Evolutionary conservation across 1,140 invertebrate species (phyloP).

Genomic region (Ylistrum balloti): DNA sequence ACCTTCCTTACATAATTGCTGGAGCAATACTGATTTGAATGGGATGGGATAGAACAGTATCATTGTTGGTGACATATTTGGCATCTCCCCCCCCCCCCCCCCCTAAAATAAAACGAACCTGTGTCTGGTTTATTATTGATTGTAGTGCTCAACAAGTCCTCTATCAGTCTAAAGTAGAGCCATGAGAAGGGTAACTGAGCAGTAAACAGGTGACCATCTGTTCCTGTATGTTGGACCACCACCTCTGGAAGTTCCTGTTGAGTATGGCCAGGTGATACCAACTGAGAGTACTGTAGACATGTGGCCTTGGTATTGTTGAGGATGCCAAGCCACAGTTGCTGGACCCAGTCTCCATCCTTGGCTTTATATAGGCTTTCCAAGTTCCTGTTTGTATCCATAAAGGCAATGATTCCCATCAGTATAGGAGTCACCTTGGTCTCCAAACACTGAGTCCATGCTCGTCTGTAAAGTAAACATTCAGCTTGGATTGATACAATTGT

Average conservation of each 20-base stretch:
- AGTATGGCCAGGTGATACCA: conserved; percentile 58
- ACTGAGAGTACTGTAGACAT: conserved; percentile 56
- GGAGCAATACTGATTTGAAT: too few relatives aligned
- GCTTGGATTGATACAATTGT: not conserved
- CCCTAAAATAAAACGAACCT: too few relatives aligned
- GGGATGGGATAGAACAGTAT: too few relatives aligned
- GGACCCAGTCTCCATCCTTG: conserved; percentile 54
- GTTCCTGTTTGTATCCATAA: conserved; percentile 73
- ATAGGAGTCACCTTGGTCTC: conserved; percentile 72
- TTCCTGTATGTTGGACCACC: conserved; percentile 57
- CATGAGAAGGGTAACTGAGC: conserved; percentile 72
- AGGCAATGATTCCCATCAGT: conserved; percentile 72
- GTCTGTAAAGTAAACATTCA: conserved; percentile 49
- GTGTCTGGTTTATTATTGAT: not conserved
- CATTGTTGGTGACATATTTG: too few relatives aligned
- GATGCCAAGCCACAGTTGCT: conserved; percentile 62
- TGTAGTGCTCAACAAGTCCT: conserved; percentile 55
- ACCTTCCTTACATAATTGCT: too few relatives aligned
- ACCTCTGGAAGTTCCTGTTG: conserved; percentile 65
- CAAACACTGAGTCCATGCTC: conserved; percentile 65
- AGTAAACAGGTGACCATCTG: conserved; percentile 55
- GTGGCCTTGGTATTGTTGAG: conserved; percentile 52
- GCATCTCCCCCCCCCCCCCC: too few relatives aligned
- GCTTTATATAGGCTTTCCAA: conserved; percentile 63
- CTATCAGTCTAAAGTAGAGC: conserved; percentile 68